Base-by-base conservation (phyloP, 2,797 vertebrate species). In the Bradypus variegatus region DNA sequence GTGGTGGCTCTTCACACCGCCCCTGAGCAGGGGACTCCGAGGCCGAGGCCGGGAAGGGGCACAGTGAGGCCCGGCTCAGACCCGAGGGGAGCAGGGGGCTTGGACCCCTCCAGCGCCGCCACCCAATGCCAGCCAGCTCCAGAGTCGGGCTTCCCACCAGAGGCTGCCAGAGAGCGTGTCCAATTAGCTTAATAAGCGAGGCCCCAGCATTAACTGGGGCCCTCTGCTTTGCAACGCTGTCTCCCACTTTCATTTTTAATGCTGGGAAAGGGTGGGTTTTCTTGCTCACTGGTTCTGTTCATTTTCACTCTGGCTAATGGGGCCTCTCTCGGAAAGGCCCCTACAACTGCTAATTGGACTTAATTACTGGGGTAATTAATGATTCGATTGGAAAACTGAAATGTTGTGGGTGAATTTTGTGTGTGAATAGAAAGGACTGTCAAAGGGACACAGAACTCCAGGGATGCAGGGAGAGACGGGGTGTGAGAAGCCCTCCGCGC, bases 291-390 rank as follows among this genome's bases (percentile, higher is more conserved):
- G 65, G 36, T 70, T 86, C 89, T 8, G 0, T 58, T 89, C 90
- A 78, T 96, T 95, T 94, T 88, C 87, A 93, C 94, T 95, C 96
- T 93, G 90, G 90, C 95, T 97, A 81, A 96, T 96, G 95, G 96
- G 93, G 96, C 95, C 78, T 96, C 81, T 84, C 96, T 96, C 96
- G 96, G 96, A 96, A 96, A 97, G 96, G 96, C 96, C 96, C 97
- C 96, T 95, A 1, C 70, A 94, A 96, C 96, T 91, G 96, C 96
- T 97, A 97, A 97, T 97, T 97, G 96, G 96, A 96, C 97, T 97
- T 97, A 97, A 97, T 97, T 96, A 95, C 95, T 94, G 94, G 95
- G 95, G 94, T 97, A 97, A 97, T 97, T 97, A 97, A 97, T 97
- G 97, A 97, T 97, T 96, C 92, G 94, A 96, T 94, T 95, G 94